Base-by-base conservation (phyloP, 2,113 vertebrate species). In the Brachionichthys hirsutus region DNA sequence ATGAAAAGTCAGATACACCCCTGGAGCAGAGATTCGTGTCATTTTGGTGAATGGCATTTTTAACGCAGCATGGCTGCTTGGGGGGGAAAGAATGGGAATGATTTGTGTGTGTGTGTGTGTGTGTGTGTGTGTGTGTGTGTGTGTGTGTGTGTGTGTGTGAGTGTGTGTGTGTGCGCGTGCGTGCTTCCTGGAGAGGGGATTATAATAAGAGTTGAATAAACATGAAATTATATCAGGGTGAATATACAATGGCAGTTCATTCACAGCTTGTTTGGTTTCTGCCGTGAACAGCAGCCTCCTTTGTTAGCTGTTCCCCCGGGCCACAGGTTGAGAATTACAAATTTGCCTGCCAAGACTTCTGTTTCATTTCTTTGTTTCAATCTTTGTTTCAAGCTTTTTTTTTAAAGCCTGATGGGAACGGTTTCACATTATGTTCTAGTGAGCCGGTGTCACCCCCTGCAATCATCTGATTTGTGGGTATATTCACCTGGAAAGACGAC, bases 141-240 rank as follows among this genome's bases (percentile, higher is more conserved):
- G 12, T 56, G 34, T 9, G 6, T 34, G 42, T 10, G 18, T 24
- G 9, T 34, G 49, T 16, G 22, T 43, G 41, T 43, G 41, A n/a
- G 36, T 17, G 34, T 42, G 35, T 44, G 17, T 63, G 16, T 60
- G 22, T 42, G 22, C 12, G 43, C 17, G 58, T 40, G 16, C 30
- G 9, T 18, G 66, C 65, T 75, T 79, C 67, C 66, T 63, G 61
- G 42, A 50, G 30, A 73, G 63, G 60, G 51, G 73, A 49, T 85
- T 83, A 81, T 77, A 71, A 75, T 79, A 69, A 72, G 70, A 77
- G 75, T 55, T 76, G 68, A 60, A 79, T 76, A 82, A 85, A 77
- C 71, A 62, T 18, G 54, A 67, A 79, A 84, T 85, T 76, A 86
- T 72, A 74, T 57, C 51, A 49, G 54, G 62, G 54, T 50, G 50